Conservation (phyloP, 2,888 invertebrate genomes). For the Drosophila maculinotata region DNA sequence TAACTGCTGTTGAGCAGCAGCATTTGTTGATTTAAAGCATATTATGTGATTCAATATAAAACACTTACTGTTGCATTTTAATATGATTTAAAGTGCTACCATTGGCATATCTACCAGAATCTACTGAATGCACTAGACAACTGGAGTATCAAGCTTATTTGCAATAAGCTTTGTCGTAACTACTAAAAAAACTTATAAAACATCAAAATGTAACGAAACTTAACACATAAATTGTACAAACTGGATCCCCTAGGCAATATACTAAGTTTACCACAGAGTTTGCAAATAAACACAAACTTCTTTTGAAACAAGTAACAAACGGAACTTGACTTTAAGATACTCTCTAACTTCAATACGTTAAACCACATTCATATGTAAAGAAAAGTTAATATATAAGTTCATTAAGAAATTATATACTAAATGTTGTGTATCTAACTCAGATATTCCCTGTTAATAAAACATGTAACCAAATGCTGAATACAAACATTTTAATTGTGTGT, state of each 20-base stretch:
- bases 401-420: too few species aligned
- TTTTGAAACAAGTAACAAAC: background rate
- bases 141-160: background rate
- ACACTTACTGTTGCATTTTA: background rate
- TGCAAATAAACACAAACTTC: background rate
- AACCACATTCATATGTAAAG: too few species aligned
- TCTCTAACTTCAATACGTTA: too few species aligned
- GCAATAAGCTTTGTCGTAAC: background rate
- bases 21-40: conserved; percentile 22
- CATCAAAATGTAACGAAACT: conserved; percentile 2
- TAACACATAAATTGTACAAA: conserved; percentile 5
- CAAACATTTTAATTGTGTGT: too few species aligned
- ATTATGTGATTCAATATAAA: conserved; percentile 3
- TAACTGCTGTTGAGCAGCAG: conserved; percentile 4
- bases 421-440: too few species aligned
- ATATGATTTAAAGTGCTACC: conserved; percentile 1
- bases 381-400: too few species aligned
- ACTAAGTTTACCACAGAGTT: background rate
- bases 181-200: conserved; percentile 4
- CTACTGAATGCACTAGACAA: background rate
- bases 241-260: background rate
- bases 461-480: too few species aligned
- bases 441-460: too few species aligned
- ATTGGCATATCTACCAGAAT: background rate
- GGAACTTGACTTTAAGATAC: background rate